Evolutionary conservation across 2,888 invertebrate species (phyloP).

Genomic region (Dioctria linearis): DNA sequence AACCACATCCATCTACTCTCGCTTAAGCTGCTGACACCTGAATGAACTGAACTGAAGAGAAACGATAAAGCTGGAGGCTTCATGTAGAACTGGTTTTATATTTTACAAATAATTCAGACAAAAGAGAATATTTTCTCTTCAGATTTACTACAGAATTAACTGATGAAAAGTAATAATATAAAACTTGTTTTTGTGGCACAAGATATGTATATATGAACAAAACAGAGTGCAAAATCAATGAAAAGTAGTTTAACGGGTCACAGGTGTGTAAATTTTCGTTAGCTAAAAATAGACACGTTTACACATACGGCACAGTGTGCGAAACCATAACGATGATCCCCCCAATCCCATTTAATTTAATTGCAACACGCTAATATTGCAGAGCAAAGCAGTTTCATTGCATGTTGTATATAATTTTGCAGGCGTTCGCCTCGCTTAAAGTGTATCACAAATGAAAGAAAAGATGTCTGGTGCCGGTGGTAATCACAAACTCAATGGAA

Average conservation of each 20-base stretch:
- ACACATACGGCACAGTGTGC: background rate
- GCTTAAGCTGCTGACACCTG: background rate
- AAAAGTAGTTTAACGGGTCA: constrained; percentile 56
- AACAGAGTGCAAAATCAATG: constrained; percentile 25
- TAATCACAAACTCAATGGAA: constrained; percentile 57
- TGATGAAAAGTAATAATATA: constrained; percentile 54
- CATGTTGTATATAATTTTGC: constrained; percentile 20
- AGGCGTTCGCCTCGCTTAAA: constrained; percentile 8
- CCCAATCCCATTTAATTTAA: background rate
- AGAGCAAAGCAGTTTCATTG: background rate
- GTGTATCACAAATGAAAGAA: constrained; percentile 26
- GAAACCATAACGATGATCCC: constrained; percentile 38
- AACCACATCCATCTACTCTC: background rate
- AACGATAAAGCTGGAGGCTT: constrained; percentile 5
- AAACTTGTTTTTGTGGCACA: constrained; percentile 17
- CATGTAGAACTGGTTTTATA: constrained; percentile 26
- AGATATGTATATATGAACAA: constrained; percentile 1
- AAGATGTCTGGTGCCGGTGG: constrained; percentile 56
- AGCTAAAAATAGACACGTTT: constrained; percentile 7
- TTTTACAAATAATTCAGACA: background rate
- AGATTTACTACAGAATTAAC: constrained; percentile 10
- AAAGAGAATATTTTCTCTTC: constrained; percentile 31
- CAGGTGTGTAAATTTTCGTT: constrained; percentile 22
- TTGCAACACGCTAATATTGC: background rate
- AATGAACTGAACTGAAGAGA: background rate